These are phyloP conservation scores for Myxocyprinus asiaticus DNA, from an alignment of 2,113 vertebrate species.

Conservation along the genomic window DNA sequence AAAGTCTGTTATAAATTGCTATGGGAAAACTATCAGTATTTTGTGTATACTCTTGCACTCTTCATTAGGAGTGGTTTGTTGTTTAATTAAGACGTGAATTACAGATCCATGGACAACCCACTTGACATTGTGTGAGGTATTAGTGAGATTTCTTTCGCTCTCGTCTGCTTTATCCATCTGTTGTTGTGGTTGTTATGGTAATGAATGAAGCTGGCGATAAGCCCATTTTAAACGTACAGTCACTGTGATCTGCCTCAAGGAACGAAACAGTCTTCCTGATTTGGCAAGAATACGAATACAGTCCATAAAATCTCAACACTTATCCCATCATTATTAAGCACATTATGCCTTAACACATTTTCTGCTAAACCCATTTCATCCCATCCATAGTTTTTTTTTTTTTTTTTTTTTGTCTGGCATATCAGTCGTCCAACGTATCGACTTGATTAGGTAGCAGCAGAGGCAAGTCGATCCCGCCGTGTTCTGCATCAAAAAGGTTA, in stretches of 20 bases:
- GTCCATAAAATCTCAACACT: slow-evolving; percentile 27
- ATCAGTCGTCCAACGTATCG: slow-evolving; percentile 72
- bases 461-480: slow-evolving; percentile 61
- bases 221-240: slow-evolving; percentile 33
- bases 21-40: neutral
- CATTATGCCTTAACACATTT: slow-evolving; percentile 23
- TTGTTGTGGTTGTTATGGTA: slow-evolving; percentile 52
- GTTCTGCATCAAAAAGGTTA: slow-evolving; percentile 75
- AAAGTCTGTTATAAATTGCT: neutral
- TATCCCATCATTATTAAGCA: slow-evolving; percentile 7
- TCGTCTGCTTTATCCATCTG: slow-evolving; percentile 46
- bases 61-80: slow-evolving; percentile 8
- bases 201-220: slow-evolving; percentile 35
- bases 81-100: slow-evolving; percentile 31
- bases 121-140: slow-evolving; percentile 49
- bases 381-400: neutral
- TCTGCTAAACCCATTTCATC: neutral
- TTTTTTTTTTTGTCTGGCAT: neutral
- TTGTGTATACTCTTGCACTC: slow-evolving; percentile 15
- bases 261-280: too few species aligned
- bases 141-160: slow-evolving; percentile 46
- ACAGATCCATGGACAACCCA: slow-evolving; percentile 27
- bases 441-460: slow-evolving; percentile 74
- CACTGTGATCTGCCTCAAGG: neutral
- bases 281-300: neutral